Conservation (phyloP, 2,113 vertebrate genomes). For the Channa maculata region DNA sequence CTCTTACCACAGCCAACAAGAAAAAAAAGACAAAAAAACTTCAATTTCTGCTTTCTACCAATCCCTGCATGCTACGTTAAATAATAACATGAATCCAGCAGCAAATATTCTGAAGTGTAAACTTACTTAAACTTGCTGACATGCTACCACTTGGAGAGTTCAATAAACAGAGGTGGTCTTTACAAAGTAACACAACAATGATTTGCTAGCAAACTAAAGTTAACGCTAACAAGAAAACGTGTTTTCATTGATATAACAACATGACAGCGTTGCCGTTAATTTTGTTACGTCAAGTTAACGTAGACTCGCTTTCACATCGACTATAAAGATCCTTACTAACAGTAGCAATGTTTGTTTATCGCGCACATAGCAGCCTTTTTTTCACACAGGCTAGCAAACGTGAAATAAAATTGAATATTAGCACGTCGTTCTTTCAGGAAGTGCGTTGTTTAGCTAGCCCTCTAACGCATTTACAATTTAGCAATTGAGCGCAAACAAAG, state of each 20-base stretch:
- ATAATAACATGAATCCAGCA: not conserved
- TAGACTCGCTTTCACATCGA: not conserved
- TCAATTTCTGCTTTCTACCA: not conserved
- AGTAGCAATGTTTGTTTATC: too few relatives aligned
- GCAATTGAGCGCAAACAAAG: not conserved
- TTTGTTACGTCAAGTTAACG: not conserved
- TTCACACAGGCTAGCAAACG: not conserved
- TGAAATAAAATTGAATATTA: not conserved
- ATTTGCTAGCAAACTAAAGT: not conserved
- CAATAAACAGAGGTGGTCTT: too few relatives aligned
- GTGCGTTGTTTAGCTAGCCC: constrained; percentile 40
- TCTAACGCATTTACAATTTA: constrained; percentile 6
- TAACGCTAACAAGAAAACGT: constrained; percentile 7
- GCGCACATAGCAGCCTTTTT: not conserved
- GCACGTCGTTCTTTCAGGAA: constrained; percentile 51
- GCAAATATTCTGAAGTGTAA: not conserved
- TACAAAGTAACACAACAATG: not conserved
- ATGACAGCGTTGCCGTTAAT: not conserved
- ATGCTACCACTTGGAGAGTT: too few relatives aligned
- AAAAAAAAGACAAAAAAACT: too few relatives aligned
- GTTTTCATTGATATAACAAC: not conserved
- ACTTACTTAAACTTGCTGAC: too few relatives aligned
- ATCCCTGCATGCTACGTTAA: constrained; percentile 10
- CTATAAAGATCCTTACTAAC: not conserved
- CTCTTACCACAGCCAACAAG: too few relatives aligned